Percentiles rank a stretch among this genome's conserved stretches.
Evolutionary conservation across 2,797 vertebrate genomes (phyloP).

Genomic region (Orestias chungarensis): DNA sequence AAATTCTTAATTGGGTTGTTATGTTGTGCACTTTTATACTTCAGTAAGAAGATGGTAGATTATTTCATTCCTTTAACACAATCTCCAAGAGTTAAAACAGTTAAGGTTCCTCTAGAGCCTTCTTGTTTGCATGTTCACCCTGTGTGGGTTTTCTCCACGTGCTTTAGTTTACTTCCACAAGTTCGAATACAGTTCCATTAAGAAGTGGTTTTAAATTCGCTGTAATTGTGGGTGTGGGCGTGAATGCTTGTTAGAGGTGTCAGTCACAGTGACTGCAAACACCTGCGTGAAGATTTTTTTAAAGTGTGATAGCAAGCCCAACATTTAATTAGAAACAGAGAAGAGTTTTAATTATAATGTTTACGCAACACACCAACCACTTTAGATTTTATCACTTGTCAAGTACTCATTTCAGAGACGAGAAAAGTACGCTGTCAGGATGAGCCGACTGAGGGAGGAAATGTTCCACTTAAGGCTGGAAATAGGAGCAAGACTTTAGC

Average conservation of each 20-base stretch:
- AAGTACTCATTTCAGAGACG: not conserved
- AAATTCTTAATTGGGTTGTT: not conserved
- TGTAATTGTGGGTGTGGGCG: slow-evolving; percentile 9
- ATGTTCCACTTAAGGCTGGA: not conserved
- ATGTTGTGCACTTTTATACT: not conserved
- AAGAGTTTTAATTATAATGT: slow-evolving; percentile 9
- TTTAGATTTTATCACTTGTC: not conserved
- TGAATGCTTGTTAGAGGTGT: slow-evolving; percentile 5
- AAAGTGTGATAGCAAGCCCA: not conserved
- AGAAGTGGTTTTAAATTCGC: not conserved
- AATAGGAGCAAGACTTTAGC: not conserved
- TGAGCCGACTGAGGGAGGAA: not conserved
- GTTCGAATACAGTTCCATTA: not conserved
- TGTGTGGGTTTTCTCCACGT: not conserved
- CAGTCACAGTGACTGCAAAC: slow-evolving; percentile 11
- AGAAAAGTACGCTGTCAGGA: not conserved
- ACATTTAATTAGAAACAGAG: slow-evolving; percentile 15
- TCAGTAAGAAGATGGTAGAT: not conserved
- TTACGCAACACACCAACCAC: not conserved
- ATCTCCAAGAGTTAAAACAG: not conserved
- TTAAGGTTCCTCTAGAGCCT: not conserved
- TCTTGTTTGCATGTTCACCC: not conserved
- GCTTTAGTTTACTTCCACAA: slow-evolving; percentile 7
- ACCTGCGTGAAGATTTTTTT: not conserved
- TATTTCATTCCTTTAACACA: not conserved